A percentile compares a stretch with the other conserved stretches of the same genome.
phyloP scores from a whole-genome alignment of 2,113 vertebrate genomes.

The Melanerpes aurifrons region DNA sequence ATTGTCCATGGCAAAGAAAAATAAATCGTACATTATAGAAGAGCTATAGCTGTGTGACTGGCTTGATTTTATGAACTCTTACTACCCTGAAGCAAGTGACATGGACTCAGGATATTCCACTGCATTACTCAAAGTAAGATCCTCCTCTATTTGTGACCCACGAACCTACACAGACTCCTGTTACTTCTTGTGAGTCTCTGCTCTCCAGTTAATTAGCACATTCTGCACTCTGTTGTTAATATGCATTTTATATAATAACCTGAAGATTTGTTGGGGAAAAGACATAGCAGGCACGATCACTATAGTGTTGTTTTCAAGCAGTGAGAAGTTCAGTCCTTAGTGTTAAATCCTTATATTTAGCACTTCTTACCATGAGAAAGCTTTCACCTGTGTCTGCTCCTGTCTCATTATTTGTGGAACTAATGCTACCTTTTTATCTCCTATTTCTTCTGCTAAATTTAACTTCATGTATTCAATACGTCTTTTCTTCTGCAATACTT shows the following conservation, averaged over 20 bases:
- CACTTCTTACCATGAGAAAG: background rate
- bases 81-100: background rate
- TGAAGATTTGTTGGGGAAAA: background rate
- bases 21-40: background rate
- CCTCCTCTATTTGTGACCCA: background rate
- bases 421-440: background rate
- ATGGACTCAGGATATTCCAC: background rate
- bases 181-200: background rate
- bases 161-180: background rate
- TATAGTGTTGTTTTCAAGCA: background rate
- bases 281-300: background rate
- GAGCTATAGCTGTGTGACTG: background rate
- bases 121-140: background rate
- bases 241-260: background rate
- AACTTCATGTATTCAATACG: background rate
- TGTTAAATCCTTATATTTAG: background rate
- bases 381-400: background rate
- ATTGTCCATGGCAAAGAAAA: conserved; percentile 30
- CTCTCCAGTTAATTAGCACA: background rate
- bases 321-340: background rate
- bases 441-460: background rate
- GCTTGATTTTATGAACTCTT: conserved; percentile 28
- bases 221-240: background rate
- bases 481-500: background rate
- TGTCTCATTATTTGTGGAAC: background rate